Conservation (phyloP, 2,888 invertebrate genomes). For the Actias luna region DNA sequence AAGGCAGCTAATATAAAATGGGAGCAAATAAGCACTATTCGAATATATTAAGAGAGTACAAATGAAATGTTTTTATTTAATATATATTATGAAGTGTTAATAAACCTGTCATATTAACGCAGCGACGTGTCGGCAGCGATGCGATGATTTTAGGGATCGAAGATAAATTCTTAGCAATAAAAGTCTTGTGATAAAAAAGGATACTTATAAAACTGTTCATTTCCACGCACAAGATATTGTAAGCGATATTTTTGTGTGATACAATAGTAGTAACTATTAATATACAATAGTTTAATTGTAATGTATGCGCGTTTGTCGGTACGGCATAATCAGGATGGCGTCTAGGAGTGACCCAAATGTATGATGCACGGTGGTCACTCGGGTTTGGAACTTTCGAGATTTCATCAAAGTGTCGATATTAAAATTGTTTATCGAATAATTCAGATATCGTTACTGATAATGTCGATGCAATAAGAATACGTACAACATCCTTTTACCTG, state of each 20-base stretch:
- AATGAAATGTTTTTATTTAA: neutral
- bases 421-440: neutral
- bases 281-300: conserved; percentile 11
- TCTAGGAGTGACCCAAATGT: too few species aligned
- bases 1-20: neutral
- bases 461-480: neutral
- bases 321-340: neutral
- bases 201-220: conserved; percentile 46
- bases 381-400: neutral
- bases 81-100: neutral
- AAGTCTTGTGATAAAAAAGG: conserved; percentile 67
- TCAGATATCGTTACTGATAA: neutral
- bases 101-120: neutral
- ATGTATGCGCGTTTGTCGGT: neutral
- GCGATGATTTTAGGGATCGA: conserved; percentile 37
- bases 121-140: conserved; percentile 3
- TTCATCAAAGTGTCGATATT: conserved; percentile 1
- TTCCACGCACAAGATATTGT: conserved; percentile 55
- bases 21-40: neutral
- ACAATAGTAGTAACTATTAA: conserved; percentile 13
- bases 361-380: too few species aligned
- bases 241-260: conserved; percentile 12
- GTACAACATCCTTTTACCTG: too few species aligned
- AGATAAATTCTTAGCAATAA: conserved; percentile 71
- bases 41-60: neutral